Base-by-base conservation (phyloP, 2,797 vertebrate genomes). In the Cynodonichthys magdalenae region DNA sequence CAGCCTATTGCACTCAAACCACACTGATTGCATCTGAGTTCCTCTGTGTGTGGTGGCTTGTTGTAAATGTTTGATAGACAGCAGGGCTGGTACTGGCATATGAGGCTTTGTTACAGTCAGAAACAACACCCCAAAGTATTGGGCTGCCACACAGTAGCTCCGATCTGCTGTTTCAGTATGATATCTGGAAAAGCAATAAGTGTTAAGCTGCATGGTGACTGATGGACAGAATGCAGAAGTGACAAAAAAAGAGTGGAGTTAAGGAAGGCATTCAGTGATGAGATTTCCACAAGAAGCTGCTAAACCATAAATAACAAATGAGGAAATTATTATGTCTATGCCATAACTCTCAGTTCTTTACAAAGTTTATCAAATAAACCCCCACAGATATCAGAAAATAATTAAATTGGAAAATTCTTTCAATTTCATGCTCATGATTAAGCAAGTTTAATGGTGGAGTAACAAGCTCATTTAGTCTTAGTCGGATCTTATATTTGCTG, bases 41-140 rank as follows among this genome's bases (percentile, higher is more conserved):
- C 18, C 49, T 77, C 39, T 58, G 70, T 77, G 77, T 79, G 81
- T 78, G 82, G 78, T 12, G 9, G 47, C 15, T n/a, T 55, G 29
- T 24, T 60, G 54, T 49, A 27, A 55, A 74, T 63, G 53, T 58
- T 46, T 86, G 83, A 85, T 65, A 48, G 82, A 86, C 79, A 87
- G 80, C 77, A 63, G 72, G 75, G 73, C 83, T 84, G 84, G 69
- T 67, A 59, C 64, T 53, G 59, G 64, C 44, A 61, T 63, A 64
- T 7, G 19, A 48, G 81, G 80, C 67, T 87, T 85, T 84, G 86
- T 79, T 61, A 74, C 75, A 88, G 74, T 72, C 60, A 80, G 77
- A 79, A 85, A 81, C 63, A 86, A 74, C 66, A 72, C 59, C 39
- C 77, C 61, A 71, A 63, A 77, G 51, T 66, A 61, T 51, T 59